phyloP scores from a whole-genome alignment of 2,888 invertebrate genomes.

The Diaprepes abbreviatus region DNA sequence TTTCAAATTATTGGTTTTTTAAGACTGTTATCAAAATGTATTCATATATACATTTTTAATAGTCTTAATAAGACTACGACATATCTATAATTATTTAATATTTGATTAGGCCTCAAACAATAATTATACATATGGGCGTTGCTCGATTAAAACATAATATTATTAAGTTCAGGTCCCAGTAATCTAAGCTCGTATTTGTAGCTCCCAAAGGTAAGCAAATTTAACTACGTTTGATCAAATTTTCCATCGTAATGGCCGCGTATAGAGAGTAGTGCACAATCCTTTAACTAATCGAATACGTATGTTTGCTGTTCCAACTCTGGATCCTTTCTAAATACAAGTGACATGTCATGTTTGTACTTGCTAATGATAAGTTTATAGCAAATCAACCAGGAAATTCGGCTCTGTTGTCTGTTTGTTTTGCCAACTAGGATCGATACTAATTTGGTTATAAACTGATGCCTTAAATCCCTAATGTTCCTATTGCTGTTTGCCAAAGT shows the following conservation, averaged over 20 bases:
- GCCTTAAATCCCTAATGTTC: constrained; percentile 8
- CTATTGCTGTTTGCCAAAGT: background rate
- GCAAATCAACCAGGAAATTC: constrained; percentile 16
- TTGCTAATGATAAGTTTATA: constrained; percentile 17
- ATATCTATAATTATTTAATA: too few relatives aligned
- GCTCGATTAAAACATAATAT: constrained; percentile 25
- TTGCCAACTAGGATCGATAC: constrained; percentile 10
- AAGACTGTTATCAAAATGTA: too few relatives aligned
- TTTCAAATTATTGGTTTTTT: too few relatives aligned
- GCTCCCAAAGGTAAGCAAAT: constrained; percentile 41
- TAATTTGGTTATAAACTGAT: constrained; percentile 22
- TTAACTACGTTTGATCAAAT: constrained; percentile 42
- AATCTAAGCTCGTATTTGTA: constrained; percentile 39
- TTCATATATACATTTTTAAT: too few relatives aligned
- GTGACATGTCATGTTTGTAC: constrained; percentile 22
- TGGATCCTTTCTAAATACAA: constrained; percentile 17
- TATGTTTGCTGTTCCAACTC: constrained; percentile 14
- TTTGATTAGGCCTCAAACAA: too few relatives aligned
- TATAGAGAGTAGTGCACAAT: constrained; percentile 22
- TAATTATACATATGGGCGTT: background rate
- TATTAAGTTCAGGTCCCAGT: constrained; percentile 26
- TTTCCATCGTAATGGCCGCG: constrained; percentile 37
- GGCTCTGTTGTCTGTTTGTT: constrained; percentile 10
- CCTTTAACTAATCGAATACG: constrained; percentile 24
- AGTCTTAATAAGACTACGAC: too few relatives aligned